Evolutionary conservation across 1,140 invertebrate species (phyloP).

Genomic region (Nixonia krombeini): DNA sequence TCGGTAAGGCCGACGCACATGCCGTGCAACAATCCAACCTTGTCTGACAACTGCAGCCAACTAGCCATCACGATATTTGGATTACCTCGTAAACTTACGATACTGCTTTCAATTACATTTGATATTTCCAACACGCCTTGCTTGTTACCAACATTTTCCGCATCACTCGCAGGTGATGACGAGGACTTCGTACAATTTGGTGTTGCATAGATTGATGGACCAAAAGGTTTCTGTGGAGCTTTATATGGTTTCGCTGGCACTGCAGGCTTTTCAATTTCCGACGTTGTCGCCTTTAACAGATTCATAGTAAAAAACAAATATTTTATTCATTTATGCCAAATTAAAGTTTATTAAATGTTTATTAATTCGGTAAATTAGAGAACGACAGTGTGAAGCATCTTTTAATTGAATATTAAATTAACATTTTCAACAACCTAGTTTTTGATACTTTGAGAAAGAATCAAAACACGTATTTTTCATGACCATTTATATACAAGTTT

Average conservation of each 20-base stretch:
- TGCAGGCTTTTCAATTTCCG: slow-evolving; percentile 77
- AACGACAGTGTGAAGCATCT: too few relatives aligned
- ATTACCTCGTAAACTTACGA: slow-evolving; percentile 76
- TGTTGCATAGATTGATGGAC: slow-evolving; percentile 74
- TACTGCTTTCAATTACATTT: slow-evolving; percentile 76
- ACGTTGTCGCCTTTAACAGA: not conserved
- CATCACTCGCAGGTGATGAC: slow-evolving; percentile 43
- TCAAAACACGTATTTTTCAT: too few relatives aligned
- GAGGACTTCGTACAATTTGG: slow-evolving; percentile 67
- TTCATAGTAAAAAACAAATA: too few relatives aligned
- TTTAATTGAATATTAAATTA: too few relatives aligned
- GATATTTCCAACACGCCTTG: slow-evolving; percentile 81
- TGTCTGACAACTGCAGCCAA: slow-evolving; percentile 89
- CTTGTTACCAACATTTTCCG: slow-evolving; percentile 65
- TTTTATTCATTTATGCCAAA: too few relatives aligned
- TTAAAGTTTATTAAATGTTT: too few relatives aligned
- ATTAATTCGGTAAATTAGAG: too few relatives aligned
- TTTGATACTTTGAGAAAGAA: too few relatives aligned
- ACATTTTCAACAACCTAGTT: too few relatives aligned
- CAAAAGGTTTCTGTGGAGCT: slow-evolving; percentile 65
- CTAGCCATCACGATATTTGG: slow-evolving; percentile 75
- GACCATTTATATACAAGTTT: too few relatives aligned
- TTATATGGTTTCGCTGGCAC: slow-evolving; percentile 78
- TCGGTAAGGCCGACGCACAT: slow-evolving; percentile 83
- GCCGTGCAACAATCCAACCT: slow-evolving; percentile 83